These are phyloP conservation scores for Ellobius talpinus DNA, from an alignment of 2,113 vertebrate species.

Conservation along the genomic window DNA sequence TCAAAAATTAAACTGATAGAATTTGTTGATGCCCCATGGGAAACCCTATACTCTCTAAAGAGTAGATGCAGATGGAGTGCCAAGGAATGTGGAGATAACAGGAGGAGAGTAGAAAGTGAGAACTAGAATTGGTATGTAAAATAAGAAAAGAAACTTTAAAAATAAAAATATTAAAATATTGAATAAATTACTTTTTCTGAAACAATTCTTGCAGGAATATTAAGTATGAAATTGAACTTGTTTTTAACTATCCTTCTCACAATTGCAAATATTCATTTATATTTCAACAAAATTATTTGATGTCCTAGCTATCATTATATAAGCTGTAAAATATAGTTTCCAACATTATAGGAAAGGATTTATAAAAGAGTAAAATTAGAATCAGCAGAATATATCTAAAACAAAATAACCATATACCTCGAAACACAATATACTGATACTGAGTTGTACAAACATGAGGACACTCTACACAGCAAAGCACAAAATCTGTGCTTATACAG, in stretches of 20 bases:
- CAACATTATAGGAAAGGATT: not conserved
- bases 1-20: too few species aligned
- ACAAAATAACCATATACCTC: conserved; percentile 9
- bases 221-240: not conserved
- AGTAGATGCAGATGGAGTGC: too few species aligned
- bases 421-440: not conserved
- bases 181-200: not conserved
- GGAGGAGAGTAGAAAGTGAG: too few species aligned
- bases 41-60: too few species aligned
- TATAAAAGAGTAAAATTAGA: not conserved
- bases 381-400: not conserved
- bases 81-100: too few species aligned
- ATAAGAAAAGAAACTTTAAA: not conserved
- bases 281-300: conserved; percentile 21
- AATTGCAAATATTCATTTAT: not conserved
- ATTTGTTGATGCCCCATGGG: too few species aligned
- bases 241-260: conserved; percentile 33
- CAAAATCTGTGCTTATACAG: not conserved
- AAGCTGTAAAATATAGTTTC: not conserved
- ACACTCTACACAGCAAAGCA: not conserved
- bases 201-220: not conserved
- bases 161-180: too few species aligned
- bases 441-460: not conserved
- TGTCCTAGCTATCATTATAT: not conserved
- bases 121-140: too few species aligned